A percentile compares a stretch with the other conserved stretches of the same genome.
Conservation (phyloP, 2,888 invertebrate species). For the Boloria euphrosyne region DNA sequence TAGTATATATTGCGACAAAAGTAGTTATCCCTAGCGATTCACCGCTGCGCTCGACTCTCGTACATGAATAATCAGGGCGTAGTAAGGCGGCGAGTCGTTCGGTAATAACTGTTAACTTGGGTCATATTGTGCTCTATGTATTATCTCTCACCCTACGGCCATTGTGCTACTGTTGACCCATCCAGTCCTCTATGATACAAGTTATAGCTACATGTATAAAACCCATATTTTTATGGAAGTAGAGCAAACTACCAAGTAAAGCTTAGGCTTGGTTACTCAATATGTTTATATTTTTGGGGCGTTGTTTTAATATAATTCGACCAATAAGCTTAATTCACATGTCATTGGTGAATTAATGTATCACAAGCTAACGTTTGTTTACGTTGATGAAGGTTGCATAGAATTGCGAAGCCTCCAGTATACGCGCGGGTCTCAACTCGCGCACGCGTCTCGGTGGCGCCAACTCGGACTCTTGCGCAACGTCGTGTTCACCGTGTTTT, state of each 20-base stretch:
- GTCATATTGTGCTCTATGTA: conserved; percentile 56
- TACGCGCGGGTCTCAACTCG: conserved; percentile 76
- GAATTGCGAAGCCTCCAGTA: conserved; percentile 80
- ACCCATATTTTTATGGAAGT: conserved; percentile 27
- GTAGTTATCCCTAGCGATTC: conserved; percentile 47
- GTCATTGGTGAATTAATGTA: conserved; percentile 52
- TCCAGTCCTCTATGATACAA: conserved; percentile 34
- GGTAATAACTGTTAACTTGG: conserved; percentile 75
- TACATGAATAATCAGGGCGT: conserved; percentile 73
- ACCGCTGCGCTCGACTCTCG: conserved; percentile 57
- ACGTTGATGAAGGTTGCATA: conserved; percentile 79
- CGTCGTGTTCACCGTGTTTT: conserved; percentile 58
- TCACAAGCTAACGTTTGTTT: conserved; percentile 72
- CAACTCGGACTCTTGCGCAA: conserved; percentile 71
- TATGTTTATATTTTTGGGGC: conserved; percentile 27
- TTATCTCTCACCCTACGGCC: conserved; percentile 54
- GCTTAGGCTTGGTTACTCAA: conserved; percentile 19
- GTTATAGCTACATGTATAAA: conserved; percentile 17
- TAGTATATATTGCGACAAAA: conserved; percentile 47
- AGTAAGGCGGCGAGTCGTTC: conserved; percentile 57
- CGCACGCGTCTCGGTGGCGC: conserved; percentile 81
- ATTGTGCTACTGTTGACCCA: conserved; percentile 45
- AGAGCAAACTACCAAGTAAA: conserved; percentile 15
- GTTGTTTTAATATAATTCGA: conserved; percentile 25
- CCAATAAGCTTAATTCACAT: conserved; percentile 38